Base-by-base conservation (phyloP, 2,113 vertebrate genomes). In the Halcyon malimbica region DNA sequence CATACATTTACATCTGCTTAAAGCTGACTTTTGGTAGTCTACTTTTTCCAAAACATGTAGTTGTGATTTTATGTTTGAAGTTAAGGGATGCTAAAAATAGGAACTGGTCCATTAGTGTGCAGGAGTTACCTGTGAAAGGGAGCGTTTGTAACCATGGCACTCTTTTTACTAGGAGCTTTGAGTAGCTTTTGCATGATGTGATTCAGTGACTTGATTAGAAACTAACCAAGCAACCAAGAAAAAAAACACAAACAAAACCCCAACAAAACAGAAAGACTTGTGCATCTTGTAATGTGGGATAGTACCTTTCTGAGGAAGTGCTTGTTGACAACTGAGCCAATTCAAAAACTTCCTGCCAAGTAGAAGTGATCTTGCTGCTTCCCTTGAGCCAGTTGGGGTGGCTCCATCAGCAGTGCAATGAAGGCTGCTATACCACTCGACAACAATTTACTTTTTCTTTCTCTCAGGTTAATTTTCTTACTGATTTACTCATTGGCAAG, bases 31-130 rank as follows among this genome's bases (percentile, higher is more conserved):
- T 12, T 33, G 28, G 19, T 75, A 37, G 56, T 71, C 53, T 68
- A 0, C 31, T 68, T 84, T 35, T 63, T 63, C 53, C 23, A 46
- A 56, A 91, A 75, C 6, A n/a, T 0, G 0, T 39, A 13, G 9
- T n/a, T 70, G 28, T 46, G n/a, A 54, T 71, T 93, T 80, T 76
- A 8, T 62, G 16, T 69, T 84, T 80, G 71, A 85, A 64, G 25
- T 76, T 73, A 76, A 80, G 46, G 24, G 18, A 35, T 83, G 5
- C 28, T 84, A 53, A 69, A 68, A 88, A 31, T 44, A 80, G 44
- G 16, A 86, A 18, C 16, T 5, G 11, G 7, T 50, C 50, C 15
- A 20, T 80, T 67, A 65, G 42, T 86, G 53, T 86, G 68, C 68
- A 41, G 50, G 83, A 89, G 31, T 54, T 85, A 80, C 35, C 42